A percentile compares a stretch with the other conserved stretches of the same genome.
Evolutionary conservation across 2,797 vertebrate species (phyloP).

Genomic region (Arrhamphus sclerolepis): DNA sequence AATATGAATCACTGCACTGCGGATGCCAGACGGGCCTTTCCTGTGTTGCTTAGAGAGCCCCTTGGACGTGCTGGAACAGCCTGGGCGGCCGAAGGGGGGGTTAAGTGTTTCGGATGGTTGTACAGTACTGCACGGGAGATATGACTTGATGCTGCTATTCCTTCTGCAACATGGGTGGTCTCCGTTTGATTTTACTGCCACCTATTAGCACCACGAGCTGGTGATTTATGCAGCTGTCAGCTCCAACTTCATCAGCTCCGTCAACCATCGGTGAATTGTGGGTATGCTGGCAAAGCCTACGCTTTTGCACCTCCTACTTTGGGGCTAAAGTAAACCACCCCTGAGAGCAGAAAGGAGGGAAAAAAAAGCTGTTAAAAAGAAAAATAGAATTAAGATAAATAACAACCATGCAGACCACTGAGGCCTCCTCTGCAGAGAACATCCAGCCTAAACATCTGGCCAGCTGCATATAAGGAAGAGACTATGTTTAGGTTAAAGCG

Average conservation of each 20-base stretch:
- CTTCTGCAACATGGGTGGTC: constrained; percentile 92
- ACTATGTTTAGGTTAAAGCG: constrained; percentile 55
- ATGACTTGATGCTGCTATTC: constrained; percentile 82
- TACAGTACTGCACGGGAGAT: constrained; percentile 83
- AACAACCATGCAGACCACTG: constrained; percentile 86
- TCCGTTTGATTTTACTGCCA: constrained; percentile 83
- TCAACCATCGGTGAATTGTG: constrained; percentile 88
- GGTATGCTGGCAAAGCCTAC: constrained; percentile 81
- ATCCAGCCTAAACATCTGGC: constrained; percentile 74
- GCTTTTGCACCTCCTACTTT: constrained; percentile 75
- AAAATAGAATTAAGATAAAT: constrained; percentile 81
- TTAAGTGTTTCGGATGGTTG: constrained; percentile 86
- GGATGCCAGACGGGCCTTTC: constrained; percentile 81
- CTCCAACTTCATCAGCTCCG: constrained; percentile 86
- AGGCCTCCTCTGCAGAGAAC: constrained; percentile 80
- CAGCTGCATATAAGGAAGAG: constrained; percentile 60
- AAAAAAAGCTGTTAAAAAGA: constrained; percentile 78
- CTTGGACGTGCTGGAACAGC: constrained; percentile 55
- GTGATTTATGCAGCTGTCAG: constrained; percentile 98
- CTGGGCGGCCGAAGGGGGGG: constrained; percentile 70
- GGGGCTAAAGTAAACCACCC: constrained; percentile 83
- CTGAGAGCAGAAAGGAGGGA: constrained; percentile 55
- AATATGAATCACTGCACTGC: constrained; percentile 83
- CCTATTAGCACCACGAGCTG: constrained; percentile 88
- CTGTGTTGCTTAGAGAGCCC: constrained; percentile 83